Percentiles rank a stretch among this genome's conserved stretches.
Conservation (phyloP, 2,797 vertebrate genomes). For the Australoheros facetus region DNA sequence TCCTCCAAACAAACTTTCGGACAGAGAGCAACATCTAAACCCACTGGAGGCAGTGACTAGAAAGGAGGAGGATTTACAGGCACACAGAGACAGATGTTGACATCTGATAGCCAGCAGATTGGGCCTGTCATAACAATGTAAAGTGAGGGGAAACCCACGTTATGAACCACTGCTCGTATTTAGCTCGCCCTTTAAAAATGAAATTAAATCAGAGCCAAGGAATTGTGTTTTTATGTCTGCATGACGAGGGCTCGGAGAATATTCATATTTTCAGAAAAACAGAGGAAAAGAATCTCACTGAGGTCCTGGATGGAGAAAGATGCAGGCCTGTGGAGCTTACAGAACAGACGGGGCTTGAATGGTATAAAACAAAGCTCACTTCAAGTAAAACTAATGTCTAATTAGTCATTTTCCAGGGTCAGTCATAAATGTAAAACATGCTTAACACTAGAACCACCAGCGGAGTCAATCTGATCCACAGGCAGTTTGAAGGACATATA, state of each 20-base stretch:
- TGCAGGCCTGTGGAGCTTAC: background rate
- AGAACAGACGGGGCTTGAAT: background rate
- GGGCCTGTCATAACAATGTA: conserved; percentile 50
- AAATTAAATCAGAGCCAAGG: conserved; percentile 2
- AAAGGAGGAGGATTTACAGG: conserved; percentile 22
- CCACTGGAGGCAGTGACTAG: conserved; percentile 37
- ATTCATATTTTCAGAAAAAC: background rate
- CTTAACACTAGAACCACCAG: background rate
- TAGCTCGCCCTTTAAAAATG: conserved; percentile 7
- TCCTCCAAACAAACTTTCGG: conserved; percentile 7
- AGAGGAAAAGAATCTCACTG: no score
- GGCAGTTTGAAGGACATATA: background rate
- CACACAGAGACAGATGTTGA: conserved; percentile 49
- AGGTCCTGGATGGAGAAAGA: no score
- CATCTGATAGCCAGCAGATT: conserved; percentile 54
- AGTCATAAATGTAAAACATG: background rate
- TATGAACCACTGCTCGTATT: background rate
- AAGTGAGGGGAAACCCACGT: conserved; percentile 27
- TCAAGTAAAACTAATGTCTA: no score
- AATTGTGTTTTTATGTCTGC: background rate
- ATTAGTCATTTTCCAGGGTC: background rate
- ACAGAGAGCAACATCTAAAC: conserved; percentile 18
- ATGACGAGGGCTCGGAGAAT: background rate
- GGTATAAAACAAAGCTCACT: background rate
- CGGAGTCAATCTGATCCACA: background rate